Evolutionary conservation across 2,113 vertebrate species (phyloP), one percentile per base, ranked within the genome.

Genomic region (Enhydra lutris): DNA sequence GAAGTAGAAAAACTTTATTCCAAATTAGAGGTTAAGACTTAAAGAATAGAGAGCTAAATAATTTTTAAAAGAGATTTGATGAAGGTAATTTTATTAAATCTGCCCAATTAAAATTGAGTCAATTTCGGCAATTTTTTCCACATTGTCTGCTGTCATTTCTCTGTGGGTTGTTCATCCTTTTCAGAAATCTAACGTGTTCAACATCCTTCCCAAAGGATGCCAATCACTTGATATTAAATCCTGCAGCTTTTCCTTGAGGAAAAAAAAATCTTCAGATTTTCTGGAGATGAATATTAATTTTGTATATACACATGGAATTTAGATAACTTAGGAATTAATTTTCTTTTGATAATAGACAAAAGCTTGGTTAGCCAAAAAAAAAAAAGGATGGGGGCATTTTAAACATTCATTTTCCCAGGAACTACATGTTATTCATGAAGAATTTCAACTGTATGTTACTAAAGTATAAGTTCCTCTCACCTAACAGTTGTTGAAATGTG

Each of bases 121-220:
- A 55, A 39, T 97, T 95, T 71, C 61, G 57, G 50, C 86, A 21
- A 84, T 95, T 50, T 29, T 91, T 61, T 95, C 65, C 88, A 85
- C 17, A 12, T 92, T 90, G 13, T 96, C 42, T 85, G 91, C 91
- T 91, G 24, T 83, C 95, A 91, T 73, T 94, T 95, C 73, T 87
- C 67, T 96, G 73, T 57, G 82, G 45, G 24, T 89, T 89, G 93
- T 94, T 97, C 67, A 91, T 42, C 91, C 73, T 93, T 42, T 21
- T 55, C 31, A 96, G 92, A 95, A 95, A 96, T 97, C 67, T 52
- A 95, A 95, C 76, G 94, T 89, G n/a, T 17, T 91, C 78, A 39
- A 78, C 8, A 69, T 84, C 26, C 82, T 98, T 97, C 57, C 7
- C 83, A 91, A 83, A 91, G 55, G 87, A 69, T 57, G 57, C 26